These are phyloP conservation scores for Monomorium pharaonis DNA, from an alignment of 1,140 invertebrate genomes.

Conservation along the genomic window DNA sequence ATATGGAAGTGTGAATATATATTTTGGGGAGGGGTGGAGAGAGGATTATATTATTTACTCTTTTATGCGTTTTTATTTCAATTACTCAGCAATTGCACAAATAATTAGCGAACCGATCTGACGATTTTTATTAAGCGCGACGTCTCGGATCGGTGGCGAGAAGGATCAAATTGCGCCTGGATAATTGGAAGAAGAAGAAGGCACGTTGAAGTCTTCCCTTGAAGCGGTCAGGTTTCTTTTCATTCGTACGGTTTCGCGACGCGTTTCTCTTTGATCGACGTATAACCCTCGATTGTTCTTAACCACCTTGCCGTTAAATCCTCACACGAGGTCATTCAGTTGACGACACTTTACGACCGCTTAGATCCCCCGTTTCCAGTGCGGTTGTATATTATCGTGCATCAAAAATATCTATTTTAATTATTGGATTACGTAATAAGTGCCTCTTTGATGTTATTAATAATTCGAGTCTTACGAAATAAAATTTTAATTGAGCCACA, in stretches of 20 bases:
- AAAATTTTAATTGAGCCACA: not conserved
- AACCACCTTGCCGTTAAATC: not conserved
- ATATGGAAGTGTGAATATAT: not conserved
- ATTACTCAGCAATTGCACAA: not conserved
- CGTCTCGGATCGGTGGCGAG: not conserved
- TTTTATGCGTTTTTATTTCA: not conserved
- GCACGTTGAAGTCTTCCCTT: slow-evolving; percentile 38
- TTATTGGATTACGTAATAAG: not conserved
- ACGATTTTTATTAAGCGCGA: slow-evolving; percentile 28
- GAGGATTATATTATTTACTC: no score
- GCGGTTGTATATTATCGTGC: not conserved
- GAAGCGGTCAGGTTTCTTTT: slow-evolving; percentile 32
- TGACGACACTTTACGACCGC: not conserved
- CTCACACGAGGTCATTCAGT: slow-evolving; percentile 11
- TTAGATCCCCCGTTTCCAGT: not conserved
- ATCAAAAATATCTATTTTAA: not conserved
- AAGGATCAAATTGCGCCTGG: slow-evolving; percentile 27
- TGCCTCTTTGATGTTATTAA: slow-evolving; percentile 19
- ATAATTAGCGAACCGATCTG: slow-evolving; percentile 15
- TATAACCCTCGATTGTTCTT: slow-evolving; percentile 48
- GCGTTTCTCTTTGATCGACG: slow-evolving; percentile 47
- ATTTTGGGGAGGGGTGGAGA: no score
- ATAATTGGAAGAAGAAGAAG: slow-evolving; percentile 14
- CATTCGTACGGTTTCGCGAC: slow-evolving; percentile 14
- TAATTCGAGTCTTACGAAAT: not conserved